phyloP scores from a whole-genome alignment of 1,140 invertebrate species.

The Drosophila guanche region DNA sequence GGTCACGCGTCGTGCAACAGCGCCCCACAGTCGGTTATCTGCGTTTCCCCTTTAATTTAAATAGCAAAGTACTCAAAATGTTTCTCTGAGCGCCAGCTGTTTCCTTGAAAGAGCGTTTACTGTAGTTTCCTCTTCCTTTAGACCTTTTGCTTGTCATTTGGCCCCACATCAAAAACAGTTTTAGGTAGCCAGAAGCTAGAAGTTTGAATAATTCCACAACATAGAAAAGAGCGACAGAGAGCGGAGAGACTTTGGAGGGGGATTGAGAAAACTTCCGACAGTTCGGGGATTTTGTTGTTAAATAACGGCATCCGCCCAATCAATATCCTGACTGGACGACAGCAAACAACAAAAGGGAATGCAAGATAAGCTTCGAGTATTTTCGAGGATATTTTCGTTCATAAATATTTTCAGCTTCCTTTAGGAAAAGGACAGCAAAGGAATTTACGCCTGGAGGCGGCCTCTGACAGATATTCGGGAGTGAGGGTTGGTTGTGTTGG shows the following conservation, averaged over 20 bases:
- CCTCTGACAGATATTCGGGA: no score
- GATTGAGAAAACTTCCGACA: constrained; percentile 7
- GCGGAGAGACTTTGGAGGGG: not conserved
- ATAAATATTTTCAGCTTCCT: constrained; percentile 8
- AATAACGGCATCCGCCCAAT: constrained; percentile 22
- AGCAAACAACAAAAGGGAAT: constrained; percentile 12
- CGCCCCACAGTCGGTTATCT: no score
- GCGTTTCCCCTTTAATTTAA: not conserved
- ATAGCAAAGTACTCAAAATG: not conserved
- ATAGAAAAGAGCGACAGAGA: constrained; percentile 20
- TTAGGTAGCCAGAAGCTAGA: constrained; percentile 16
- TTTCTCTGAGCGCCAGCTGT: not conserved
- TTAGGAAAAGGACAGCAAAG: not conserved
- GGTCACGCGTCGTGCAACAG: no score
- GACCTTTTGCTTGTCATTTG: constrained; percentile 23
- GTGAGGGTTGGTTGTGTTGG: not conserved
- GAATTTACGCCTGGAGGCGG: not conserved
- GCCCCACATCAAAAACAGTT: constrained; percentile 15
- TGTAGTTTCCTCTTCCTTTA: no score
- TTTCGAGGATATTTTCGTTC: constrained; percentile 3
- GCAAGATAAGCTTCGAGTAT: constrained; percentile 11
- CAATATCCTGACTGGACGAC: constrained; percentile 15
- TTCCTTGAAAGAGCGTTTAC: not conserved
- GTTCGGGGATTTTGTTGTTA: constrained; percentile 21
- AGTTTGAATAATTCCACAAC: constrained; percentile 30